Percentiles rank a stretch among this genome's conserved stretches.
Evolutionary conservation across 2,113 vertebrate genomes (phyloP).

Genomic region (Aramus guarauna): DNA sequence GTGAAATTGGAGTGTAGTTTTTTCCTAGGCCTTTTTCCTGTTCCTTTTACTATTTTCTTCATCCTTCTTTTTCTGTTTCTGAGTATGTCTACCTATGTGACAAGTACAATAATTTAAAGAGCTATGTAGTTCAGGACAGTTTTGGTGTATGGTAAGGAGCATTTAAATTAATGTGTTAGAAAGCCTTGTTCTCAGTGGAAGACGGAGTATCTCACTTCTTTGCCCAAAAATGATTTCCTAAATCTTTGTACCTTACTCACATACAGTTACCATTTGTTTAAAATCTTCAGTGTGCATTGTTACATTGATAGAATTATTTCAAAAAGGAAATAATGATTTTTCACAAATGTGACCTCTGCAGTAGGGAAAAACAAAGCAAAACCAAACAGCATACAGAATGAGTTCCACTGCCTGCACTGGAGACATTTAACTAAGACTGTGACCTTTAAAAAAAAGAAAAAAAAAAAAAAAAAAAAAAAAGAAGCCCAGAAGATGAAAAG

Average conservation of each 20-base stretch:
- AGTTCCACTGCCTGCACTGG: background rate
- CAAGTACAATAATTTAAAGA: background rate
- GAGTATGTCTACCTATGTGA: background rate
- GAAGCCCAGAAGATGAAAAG: background rate
- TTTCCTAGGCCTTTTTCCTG: background rate
- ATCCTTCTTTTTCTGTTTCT: background rate
- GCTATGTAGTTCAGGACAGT: background rate
- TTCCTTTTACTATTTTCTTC: background rate
- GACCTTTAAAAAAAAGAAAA: slow-evolving; percentile 13
- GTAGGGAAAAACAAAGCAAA: background rate
- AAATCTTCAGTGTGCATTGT: background rate
- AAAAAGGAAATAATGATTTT: background rate
- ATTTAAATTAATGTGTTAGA: background rate
- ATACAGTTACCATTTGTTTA: background rate
- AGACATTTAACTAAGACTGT: background rate
- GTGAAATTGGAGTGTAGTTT: background rate
- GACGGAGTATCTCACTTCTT: background rate
- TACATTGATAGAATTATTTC: background rate
- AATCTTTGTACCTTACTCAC: background rate
- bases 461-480: background rate
- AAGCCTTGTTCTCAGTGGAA: background rate
- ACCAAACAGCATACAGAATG: background rate
- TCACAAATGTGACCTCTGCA: background rate
- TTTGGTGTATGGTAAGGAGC: background rate
- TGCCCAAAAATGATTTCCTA: background rate